Conservation (phyloP, 2,888 invertebrate genomes). For the Temnothorax ravouxi region DNA sequence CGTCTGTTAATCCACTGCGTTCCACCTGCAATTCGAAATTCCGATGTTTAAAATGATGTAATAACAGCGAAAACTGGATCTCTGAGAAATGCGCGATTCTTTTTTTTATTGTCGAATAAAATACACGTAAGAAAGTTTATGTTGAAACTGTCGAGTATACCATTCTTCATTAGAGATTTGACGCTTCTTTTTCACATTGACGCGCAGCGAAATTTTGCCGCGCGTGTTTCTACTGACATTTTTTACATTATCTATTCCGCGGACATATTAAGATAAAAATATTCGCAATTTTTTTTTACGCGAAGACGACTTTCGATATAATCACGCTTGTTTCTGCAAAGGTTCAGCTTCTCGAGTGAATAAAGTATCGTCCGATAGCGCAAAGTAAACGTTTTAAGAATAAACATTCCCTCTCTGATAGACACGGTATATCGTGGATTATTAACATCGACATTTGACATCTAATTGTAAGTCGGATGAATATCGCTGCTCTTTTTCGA, state of each 20-base stretch:
- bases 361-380: background rate
- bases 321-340: background rate
- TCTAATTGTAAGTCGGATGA: background rate
- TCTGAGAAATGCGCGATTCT: conserved; percentile 3
- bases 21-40: background rate
- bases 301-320: background rate
- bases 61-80: background rate
- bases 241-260: background rate
- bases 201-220: background rate
- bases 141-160: background rate
- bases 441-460: conserved; percentile 13
- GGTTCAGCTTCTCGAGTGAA: background rate
- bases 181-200: background rate
- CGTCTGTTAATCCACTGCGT: conserved; percentile 27
- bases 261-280: background rate
- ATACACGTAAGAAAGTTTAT: background rate
- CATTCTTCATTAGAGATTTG: background rate
- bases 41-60: background rate
- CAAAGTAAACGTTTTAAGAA: background rate
- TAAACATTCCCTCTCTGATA: background rate
- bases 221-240: background rate
- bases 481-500: background rate
- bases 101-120: conserved; percentile 28
- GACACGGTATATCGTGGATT: conserved; percentile 10
- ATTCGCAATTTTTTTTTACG: background rate